Evolutionary conservation across 1,140 invertebrate species (phyloP).

Genomic region (Drosophila leontia): DNA sequence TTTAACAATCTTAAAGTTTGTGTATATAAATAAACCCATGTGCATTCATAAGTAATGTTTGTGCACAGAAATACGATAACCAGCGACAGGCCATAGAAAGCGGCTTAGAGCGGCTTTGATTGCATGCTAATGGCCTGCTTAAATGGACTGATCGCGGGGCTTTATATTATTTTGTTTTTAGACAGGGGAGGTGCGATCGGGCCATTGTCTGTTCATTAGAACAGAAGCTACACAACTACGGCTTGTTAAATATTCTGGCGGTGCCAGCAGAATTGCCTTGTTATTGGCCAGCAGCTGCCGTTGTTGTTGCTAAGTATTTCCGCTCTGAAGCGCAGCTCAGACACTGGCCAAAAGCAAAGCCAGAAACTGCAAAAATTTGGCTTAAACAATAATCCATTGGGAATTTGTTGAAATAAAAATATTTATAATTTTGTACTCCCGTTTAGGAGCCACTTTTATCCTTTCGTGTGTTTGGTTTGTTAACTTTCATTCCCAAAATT

Average conservation of each 20-base stretch:
- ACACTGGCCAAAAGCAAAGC: constrained; percentile 1
- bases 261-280: constrained; percentile 37
- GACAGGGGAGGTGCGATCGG: constrained; percentile 7
- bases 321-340: constrained; percentile 39
- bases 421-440: not conserved
- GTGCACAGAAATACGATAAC: constrained; percentile 24
- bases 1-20: not conserved
- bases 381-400: not conserved
- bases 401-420: not conserved
- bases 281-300: constrained; percentile 32
- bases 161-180: not conserved
- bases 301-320: constrained; percentile 61
- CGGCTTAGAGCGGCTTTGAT: constrained; percentile 33
- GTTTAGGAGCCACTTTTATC: too few relatives aligned
- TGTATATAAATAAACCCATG: constrained; percentile 2
- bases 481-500: not conserved
- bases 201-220: constrained; percentile 59
- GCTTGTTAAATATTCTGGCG: constrained; percentile 64
- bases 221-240: constrained; percentile 39
- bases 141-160: constrained; percentile 22
- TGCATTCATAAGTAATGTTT: constrained; percentile 18
- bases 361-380: not conserved
- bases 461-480: not conserved
- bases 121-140: constrained; percentile 75
- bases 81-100: constrained; percentile 36